Base-by-base conservation (phyloP, 2,797 vertebrate species). In the Apodemus agrarius region DNA sequence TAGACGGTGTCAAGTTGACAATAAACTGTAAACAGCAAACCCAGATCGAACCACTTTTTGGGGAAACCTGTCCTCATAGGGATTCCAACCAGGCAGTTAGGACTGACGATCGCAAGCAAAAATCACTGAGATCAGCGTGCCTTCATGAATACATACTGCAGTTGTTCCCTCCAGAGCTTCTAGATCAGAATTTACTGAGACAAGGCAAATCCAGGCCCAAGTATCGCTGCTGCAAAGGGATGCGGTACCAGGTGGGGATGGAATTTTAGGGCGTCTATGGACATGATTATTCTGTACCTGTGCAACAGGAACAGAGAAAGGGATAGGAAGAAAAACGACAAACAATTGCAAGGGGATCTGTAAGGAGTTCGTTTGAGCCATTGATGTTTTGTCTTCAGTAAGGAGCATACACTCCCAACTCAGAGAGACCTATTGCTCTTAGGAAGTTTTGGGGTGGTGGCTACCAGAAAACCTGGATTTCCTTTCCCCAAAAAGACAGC, bases 401-500 rank as follows among this genome's bases (percentile, higher is more conserved):
- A 63, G 13, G 12, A 63, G 43, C 57, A 21, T 2, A 85, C 6
- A 31, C 59, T 61, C 78, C 46, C 34, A 75, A 57, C 31, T 29
- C 40, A 67, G 86, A 57, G 1, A 12, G 49, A 26, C 0, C 7
- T 6, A 49, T 31, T n/a, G 46, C 3, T 86, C 43, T n/a, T 92
- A 26, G 26, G 31, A 40, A 19, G 52, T 21, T 61, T 91, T 67
- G n/a, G 46, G 11, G 49, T 14, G 24, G 69, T 69, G 63, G 46
- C 37, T 84, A 52, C 74, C 31, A 21, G 14, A 43, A 65, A 92
- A 86, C 19, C 34, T 85, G n/a, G 9, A 74, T 78, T 93, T 95
- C 29, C 2, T 81, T 11, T 31, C 40, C 21, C 76, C 34, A 37
- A 67, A 94, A 95, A 10, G 84, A 40, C 74, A 93, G 37, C 85